Conservation (phyloP, 2,113 vertebrate genomes). For the Ciconia maguari region DNA sequence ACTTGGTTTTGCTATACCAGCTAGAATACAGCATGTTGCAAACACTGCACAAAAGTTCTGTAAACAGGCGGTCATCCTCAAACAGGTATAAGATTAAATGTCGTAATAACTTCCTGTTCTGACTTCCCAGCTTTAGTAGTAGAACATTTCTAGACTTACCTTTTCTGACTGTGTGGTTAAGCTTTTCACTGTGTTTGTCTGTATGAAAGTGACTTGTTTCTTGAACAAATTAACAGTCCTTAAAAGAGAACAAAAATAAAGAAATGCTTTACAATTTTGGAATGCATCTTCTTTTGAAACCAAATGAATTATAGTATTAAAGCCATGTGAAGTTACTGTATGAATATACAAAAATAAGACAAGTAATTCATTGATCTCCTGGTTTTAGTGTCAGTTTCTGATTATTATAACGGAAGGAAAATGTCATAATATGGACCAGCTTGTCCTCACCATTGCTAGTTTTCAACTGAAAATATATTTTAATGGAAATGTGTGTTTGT, state of each 20-base stretch:
- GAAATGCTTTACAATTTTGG: neutral
- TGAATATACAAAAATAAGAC: neutral
- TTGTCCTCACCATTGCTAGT: neutral
- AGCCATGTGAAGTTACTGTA: neutral
- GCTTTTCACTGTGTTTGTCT: neutral
- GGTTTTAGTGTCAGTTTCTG: neutral
- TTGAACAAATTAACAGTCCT: neutral
- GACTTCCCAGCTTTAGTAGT: neutral
- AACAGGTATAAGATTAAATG: conserved; percentile 77
- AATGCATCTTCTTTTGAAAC: neutral
- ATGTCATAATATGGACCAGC: neutral
- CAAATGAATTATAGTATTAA: neutral
- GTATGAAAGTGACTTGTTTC: neutral
- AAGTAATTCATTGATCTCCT: neutral
- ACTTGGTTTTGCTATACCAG: conserved; percentile 89
- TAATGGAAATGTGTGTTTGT: neutral
- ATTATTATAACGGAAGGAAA: neutral
- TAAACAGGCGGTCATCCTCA: conserved; percentile 93
- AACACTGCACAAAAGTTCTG: conserved; percentile 91
- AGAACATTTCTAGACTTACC: neutral
- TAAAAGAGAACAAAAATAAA: neutral
- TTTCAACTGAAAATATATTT: neutral
- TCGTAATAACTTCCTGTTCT: neutral
- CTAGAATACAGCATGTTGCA: conserved; percentile 87
- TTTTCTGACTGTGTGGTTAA: neutral